Conservation (phyloP, 1,140 invertebrate genomes). For the Forficula auricularia region DNA sequence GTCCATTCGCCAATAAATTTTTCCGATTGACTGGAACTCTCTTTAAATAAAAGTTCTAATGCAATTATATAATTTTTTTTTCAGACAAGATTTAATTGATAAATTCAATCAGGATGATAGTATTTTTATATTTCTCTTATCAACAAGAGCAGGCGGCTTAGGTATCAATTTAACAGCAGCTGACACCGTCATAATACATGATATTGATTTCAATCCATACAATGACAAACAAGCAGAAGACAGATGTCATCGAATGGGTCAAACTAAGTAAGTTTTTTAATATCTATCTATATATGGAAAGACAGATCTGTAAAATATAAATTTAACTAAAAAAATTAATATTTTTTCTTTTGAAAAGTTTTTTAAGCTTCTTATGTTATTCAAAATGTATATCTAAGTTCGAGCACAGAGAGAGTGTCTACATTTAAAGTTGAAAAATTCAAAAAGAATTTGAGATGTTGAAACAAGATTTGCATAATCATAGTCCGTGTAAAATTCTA, state of each 20-base stretch:
- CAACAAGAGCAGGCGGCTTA: conserved; percentile 68
- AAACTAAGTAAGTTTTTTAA: conserved; percentile 44
- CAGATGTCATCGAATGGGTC: conserved; percentile 86
- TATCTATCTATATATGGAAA: neutral
- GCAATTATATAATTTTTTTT: conserved; percentile 15
- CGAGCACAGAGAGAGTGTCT: neutral
- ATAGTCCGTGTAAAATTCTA: too few relatives aligned
- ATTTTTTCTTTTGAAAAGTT: neutral
- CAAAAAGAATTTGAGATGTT: neutral
- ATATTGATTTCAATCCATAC: conserved; percentile 92
- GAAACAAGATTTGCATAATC: too few relatives aligned
- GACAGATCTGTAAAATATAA: neutral
- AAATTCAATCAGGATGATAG: conserved; percentile 50
- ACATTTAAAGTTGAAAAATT: neutral
- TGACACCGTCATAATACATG: conserved; percentile 88
- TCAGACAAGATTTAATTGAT: conserved; percentile 61
- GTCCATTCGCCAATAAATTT: too few relatives aligned
- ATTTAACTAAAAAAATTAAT: neutral
- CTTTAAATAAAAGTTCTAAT: too few relatives aligned
- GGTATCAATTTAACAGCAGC: conserved; percentile 87
- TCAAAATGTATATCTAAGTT: too few relatives aligned
- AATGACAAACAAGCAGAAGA: conserved; percentile 97
- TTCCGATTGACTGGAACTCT: too few relatives aligned
- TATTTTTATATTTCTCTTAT: conserved; percentile 68
- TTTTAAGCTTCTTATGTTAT: neutral